Evolutionary conservation across 2,113 vertebrate species (phyloP), one percentile per base, ranked within the genome.

Genomic region (Dendrocopos noguchii): DNA sequence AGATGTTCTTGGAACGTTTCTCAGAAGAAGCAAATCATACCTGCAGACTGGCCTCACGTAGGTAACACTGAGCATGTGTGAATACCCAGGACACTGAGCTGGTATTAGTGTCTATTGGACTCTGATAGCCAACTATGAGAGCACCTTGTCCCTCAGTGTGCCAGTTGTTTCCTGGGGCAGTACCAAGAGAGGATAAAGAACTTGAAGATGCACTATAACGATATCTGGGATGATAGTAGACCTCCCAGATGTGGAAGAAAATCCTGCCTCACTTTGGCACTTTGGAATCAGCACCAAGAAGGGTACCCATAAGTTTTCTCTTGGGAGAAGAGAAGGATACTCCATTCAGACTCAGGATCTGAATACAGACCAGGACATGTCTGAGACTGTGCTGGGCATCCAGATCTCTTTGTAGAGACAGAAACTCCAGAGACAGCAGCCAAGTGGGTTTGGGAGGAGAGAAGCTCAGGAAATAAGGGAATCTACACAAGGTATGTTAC

Each of bases 381-480:
- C 91, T 96, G 95, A 92, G 91, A 96, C 95, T 96, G 93, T 96
- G 84, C 96, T 96, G 96, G 94, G 93, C 95, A 95, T 90, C 96
- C 95, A 96, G 94, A 91, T 91, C 91, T 96, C 94, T 96, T 96
- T 96, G 79, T 95, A 95, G 95, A 96, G 79, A 95, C 93, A 96
- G 91, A 96, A 96, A 96, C 95, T 96, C 95, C 96, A 96, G 94
- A 96, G 61, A 96, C 96, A 96, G 95, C 93, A 95, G 93, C 96
- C 96, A 96, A 96, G 91, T 95, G 96, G 96, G 96, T 96, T 96
- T 96, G 95, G 96, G 96, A 96, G 95, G 95, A 96, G 94, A 94
- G 93, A 96, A 96, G 82, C 96, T 94, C 95, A 96, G 95, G 96
- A 96, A 78, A 94, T 96, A 94, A 96, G 96, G 96, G 96, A 92